A percentile compares a stretch with the other conserved stretches of the same genome.
Evolutionary conservation across 2,113 vertebrate genomes (phyloP).

Genomic region (Dinomys branickii): DNA sequence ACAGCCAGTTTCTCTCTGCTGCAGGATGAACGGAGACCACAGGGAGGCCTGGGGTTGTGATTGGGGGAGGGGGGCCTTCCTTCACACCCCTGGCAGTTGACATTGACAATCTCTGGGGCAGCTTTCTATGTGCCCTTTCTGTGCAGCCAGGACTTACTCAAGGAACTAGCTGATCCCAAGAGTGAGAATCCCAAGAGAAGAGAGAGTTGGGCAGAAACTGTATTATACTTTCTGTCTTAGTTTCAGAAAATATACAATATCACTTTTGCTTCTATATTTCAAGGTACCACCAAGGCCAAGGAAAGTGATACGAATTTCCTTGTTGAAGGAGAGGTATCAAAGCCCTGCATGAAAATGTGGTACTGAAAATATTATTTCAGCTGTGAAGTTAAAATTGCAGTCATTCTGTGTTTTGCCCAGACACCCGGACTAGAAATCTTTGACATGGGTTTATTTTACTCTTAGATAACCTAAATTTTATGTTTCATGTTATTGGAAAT

Average conservation of each 20-base stretch:
- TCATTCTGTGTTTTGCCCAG: background rate
- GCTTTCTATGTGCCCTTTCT: background rate
- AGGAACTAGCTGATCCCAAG: too few relatives aligned
- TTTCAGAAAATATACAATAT: background rate
- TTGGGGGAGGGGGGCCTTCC: too few relatives aligned
- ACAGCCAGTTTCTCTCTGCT: background rate
- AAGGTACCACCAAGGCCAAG: background rate
- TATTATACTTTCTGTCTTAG: background rate
- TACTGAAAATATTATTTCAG: background rate
- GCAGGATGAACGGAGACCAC: background rate
- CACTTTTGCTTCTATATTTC: background rate
- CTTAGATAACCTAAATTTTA: conserved; percentile 10
- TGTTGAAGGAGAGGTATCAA: background rate
- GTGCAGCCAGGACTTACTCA: background rate
- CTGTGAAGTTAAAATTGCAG: background rate
- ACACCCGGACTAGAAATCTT: background rate
- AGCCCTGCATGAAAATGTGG: background rate
- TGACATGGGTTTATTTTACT: background rate
- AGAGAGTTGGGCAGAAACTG: background rate
- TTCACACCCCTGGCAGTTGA: too few relatives aligned
- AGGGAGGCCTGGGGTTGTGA: fast-evolving
- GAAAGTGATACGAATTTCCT: background rate
- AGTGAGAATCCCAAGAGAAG: background rate
- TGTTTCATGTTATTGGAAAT: background rate
- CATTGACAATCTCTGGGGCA: fast-evolving